A percentile compares a stretch with the other conserved stretches of the same genome.
Evolutionary conservation across 92 coral and sea anemone species (phyloP).

Genomic region (Parazoanthus swiftii): DNA sequence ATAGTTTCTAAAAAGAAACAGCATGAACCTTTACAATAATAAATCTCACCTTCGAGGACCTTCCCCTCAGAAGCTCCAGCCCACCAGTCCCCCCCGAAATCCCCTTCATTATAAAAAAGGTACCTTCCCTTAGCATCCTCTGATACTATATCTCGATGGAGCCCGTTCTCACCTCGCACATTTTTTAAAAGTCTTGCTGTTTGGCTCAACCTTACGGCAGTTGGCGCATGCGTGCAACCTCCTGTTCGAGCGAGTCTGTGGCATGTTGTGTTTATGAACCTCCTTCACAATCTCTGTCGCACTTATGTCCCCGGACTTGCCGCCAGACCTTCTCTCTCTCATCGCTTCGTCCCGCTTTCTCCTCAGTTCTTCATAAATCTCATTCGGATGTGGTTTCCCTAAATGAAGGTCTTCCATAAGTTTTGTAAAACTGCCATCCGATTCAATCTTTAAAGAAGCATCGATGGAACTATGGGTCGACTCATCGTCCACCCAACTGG

Average conservation of each 20-base stretch:
- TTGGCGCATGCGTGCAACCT: conserved; percentile 72
- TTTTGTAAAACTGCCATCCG: conserved; percentile 51
- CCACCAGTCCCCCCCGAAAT: too few species aligned
- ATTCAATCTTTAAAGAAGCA: conserved; percentile 41
- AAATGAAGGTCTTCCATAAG: conserved; percentile 66
- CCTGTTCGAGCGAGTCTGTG: background rate
- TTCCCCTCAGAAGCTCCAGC: too few species aligned
- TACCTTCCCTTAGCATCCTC: too few species aligned
- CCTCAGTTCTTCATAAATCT: conserved; percentile 62
- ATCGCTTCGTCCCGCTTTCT: conserved; percentile 50
- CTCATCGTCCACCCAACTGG: conserved; percentile 14
- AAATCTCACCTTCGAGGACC: too few species aligned
- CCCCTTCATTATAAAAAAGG: too few species aligned
- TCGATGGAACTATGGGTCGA: conserved; percentile 22
- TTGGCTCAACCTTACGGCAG: conserved; percentile 75
- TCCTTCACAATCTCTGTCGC: conserved; percentile 23
- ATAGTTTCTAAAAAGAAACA: too few species aligned
- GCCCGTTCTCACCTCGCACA: conserved; percentile 63
- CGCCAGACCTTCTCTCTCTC: background rate
- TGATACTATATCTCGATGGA: too few species aligned
- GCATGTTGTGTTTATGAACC: conserved; percentile 14
- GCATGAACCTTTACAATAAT: too few species aligned
- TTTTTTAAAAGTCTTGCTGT: conserved; percentile 76
- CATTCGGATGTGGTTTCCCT: conserved; percentile 85
- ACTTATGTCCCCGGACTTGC: background rate